Base-by-base conservation (phyloP, 1,140 invertebrate species). In the Ditylenchus dipsaci region DNA sequence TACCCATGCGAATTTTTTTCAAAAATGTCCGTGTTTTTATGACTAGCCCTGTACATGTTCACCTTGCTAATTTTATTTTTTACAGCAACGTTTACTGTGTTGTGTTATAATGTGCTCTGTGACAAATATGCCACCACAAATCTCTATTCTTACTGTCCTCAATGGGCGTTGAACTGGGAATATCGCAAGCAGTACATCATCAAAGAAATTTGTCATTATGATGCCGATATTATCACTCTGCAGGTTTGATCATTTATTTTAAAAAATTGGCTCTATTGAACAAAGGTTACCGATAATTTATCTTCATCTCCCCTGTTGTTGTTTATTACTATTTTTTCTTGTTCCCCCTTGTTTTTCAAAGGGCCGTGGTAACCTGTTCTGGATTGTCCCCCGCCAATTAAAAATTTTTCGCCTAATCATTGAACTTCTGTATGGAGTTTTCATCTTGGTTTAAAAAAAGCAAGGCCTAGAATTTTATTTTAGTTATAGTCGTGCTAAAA, bases 31-130 rank as follows among this genome's bases (percentile, higher is more conserved):
- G n/a, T n/a, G n/a, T n/a, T n/a, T n/a, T n/a, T n/a, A n/a, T n/a
- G n/a, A n/a, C n/a, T 91, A 86, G 91, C 90, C 90, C 83, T 15
- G 27, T 60, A n/a, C 29, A 63, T 17, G 56, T 38, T 65, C 23
- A 42, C 15, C 62, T 47, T 53, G 42, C 11, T 59, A 38, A 33
- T 68, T n/a, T n/a, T 26, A 63, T 62, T n/a, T 21, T 63, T 79
- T 83, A 72, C 59, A 83, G 81, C 93, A 83, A 93, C 78, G 1
- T 82, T 98, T 86, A 97, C 95, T 62, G 93, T 97, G 69, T 95
- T 99, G 91, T 97, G 94, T 86, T 99, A 99, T 87, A 99, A 99
- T 86, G 93, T 99, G 63, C 87, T 99, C 65, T 97, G 95, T 86
- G 94, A 97, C 86, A 97, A 97, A 85, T 97, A 97, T 81, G 95